phyloP scores from a whole-genome alignment of 1,140 invertebrate genomes.

The Aphaenogaster floridana region DNA sequence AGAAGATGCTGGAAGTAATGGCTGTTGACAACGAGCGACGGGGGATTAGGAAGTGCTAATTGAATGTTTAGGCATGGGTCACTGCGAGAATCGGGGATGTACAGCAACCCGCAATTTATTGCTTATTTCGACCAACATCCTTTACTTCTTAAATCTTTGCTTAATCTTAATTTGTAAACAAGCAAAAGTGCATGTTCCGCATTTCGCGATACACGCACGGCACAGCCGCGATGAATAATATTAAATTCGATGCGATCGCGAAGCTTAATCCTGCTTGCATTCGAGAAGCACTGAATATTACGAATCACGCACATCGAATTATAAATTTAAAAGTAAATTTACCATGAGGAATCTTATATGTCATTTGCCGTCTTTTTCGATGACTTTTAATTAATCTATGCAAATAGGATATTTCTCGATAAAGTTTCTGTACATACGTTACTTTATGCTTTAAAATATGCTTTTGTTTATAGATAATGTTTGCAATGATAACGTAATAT shows the following conservation, averaged over 20 bases:
- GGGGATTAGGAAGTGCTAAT: conserved; percentile 87
- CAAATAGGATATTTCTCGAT: neutral
- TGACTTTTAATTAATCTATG: conserved; percentile 4
- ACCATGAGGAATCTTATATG: neutral
- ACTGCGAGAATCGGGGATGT: conserved; percentile 1
- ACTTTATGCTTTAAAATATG: neutral
- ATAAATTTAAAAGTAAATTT: neutral
- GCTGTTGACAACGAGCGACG: conserved; percentile 85
- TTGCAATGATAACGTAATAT: neutral
- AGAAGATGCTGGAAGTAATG: conserved; percentile 87
- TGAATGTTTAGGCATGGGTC: conserved; percentile 85
- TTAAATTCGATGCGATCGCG: neutral
- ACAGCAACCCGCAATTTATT: conserved; percentile 65
- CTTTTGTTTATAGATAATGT: neutral
- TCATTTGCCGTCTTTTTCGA: neutral
- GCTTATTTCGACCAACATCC: conserved; percentile 25
- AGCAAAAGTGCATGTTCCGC: neutral
- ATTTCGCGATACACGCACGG: neutral
- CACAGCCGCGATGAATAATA: neutral
- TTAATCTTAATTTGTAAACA: neutral
- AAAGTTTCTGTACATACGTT: neutral
- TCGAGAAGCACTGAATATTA: neutral
- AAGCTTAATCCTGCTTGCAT: neutral
- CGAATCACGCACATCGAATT: neutral
- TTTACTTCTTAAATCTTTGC: neutral